These are phyloP conservation scores for Engystomops pustulosus DNA, from an alignment of 2,113 vertebrate genomes.

Conservation along the genomic window DNA sequence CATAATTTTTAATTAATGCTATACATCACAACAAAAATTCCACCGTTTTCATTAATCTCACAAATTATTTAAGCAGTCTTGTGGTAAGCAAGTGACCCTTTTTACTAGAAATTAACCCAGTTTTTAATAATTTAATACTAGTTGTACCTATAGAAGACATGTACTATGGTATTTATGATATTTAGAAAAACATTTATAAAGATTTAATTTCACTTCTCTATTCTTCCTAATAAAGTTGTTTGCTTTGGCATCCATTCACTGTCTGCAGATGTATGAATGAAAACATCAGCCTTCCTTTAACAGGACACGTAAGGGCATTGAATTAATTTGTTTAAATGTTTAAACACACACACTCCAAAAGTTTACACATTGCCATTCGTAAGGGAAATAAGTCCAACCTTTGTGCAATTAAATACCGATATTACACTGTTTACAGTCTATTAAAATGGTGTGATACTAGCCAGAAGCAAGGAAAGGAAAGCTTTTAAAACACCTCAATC, in stretches of 20 bases:
- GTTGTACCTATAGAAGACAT: too few relatives aligned
- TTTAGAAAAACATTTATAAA: neutral
- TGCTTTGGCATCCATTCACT: slow-evolving; percentile 8
- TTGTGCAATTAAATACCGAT: neutral
- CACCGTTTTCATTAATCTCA: too few relatives aligned
- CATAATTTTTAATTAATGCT: too few relatives aligned
- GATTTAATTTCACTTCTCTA: neutral
- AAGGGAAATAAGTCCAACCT: slow-evolving; percentile 11
- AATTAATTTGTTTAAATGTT: slow-evolving; percentile 34
- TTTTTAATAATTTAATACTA: too few relatives aligned
- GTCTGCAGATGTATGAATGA: neutral
- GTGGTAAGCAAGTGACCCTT: too few relatives aligned
- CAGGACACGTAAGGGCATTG: slow-evolving; percentile 24
- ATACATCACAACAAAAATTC: too few relatives aligned
- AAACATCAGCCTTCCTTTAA: slow-evolving; percentile 12
- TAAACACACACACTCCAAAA: slow-evolving; percentile 17
- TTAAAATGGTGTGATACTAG: slow-evolving; percentile 22
- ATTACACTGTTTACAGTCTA: neutral
- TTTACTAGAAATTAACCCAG: too few relatives aligned
- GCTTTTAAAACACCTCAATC: neutral
- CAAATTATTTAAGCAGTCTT: too few relatives aligned
- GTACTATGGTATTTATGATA: too few relatives aligned
- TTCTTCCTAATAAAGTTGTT: neutral
- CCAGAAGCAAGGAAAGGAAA: slow-evolving; percentile 12
- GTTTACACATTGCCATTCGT: slow-evolving; percentile 22